phyloP scores from a whole-genome alignment of 2,797 vertebrate species.

The Sebastiscus albofasciatus region DNA sequence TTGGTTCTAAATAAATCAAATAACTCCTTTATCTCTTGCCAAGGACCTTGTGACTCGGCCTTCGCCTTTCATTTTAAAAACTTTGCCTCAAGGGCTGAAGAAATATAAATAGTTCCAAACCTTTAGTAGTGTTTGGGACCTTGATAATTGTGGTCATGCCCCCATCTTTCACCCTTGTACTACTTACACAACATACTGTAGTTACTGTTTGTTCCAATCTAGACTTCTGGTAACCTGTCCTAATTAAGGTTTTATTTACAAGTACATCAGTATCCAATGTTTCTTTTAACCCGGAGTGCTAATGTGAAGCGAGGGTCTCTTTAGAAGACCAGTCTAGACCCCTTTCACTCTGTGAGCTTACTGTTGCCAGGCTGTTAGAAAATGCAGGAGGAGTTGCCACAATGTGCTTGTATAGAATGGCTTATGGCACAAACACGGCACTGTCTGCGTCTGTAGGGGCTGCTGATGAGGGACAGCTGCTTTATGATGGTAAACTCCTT shows the following conservation, averaged over 20 bases:
- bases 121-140: neutral
- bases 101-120: slow-evolving; percentile 25
- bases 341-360: slow-evolving; percentile 51
- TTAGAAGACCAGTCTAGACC: slow-evolving; percentile 71
- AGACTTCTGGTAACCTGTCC: slow-evolving; percentile 34
- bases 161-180: slow-evolving; percentile 8
- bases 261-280: slow-evolving; percentile 56
- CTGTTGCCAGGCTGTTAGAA: slow-evolving; percentile 77
- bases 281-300: slow-evolving; percentile 53
- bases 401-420: slow-evolving; percentile 70
- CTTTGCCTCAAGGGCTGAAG: neutral
- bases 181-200: slow-evolving; percentile 13
- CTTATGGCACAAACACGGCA: slow-evolving; percentile 76
- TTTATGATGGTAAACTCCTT: slow-evolving; percentile 83
- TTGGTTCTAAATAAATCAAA: slow-evolving; percentile 61
- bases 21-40: slow-evolving; percentile 50
- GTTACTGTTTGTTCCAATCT: slow-evolving; percentile 28
- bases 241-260: slow-evolving; percentile 61
- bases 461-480: slow-evolving; percentile 73
- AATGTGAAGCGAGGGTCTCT: slow-evolving; percentile 65
- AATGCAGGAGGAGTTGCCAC: slow-evolving; percentile 70
- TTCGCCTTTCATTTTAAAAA: slow-evolving; percentile 21
- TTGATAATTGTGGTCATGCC: slow-evolving; percentile 20
- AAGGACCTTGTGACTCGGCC: slow-evolving; percentile 27
- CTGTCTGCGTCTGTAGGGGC: slow-evolving; percentile 64